Percentiles rank a stretch among this genome's conserved stretches.
Evolutionary conservation across 1,140 invertebrate genomes (phyloP).

Genomic region (Prorops nasuta): DNA sequence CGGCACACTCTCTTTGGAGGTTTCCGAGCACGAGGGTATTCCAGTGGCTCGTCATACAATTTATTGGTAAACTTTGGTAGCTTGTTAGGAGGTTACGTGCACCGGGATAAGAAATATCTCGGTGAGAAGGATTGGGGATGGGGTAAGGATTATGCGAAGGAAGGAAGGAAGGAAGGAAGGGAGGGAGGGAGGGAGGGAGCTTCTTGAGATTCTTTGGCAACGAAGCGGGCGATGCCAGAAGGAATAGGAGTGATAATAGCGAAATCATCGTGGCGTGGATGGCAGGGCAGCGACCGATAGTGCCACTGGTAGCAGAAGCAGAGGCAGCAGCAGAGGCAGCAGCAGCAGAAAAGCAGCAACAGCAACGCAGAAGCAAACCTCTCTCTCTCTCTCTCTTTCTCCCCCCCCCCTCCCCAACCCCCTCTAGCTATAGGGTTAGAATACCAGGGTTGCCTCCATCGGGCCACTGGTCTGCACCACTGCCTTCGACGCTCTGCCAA

Average conservation of each 20-base stretch:
- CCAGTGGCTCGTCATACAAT: slow-evolving; percentile 50
- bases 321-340: slow-evolving; percentile 13
- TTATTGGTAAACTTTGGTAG: slow-evolving; percentile 57
- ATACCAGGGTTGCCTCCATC: slow-evolving; percentile 44
- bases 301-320: slow-evolving; percentile 9
- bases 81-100: slow-evolving; percentile 56
- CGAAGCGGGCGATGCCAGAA: no score
- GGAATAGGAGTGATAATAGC: no score
- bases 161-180: no score
- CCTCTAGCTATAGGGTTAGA: slow-evolving; percentile 39
- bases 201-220: no score
- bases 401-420: background rate
- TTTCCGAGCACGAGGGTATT: slow-evolving; percentile 26
- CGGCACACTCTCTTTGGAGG: background rate
- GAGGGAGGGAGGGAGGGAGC: no score
- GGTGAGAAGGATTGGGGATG: no score
- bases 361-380: background rate
- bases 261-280: no score
- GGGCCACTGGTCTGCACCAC: slow-evolving; percentile 50
- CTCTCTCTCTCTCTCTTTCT: background rate
- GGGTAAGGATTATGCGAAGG: no score
- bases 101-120: slow-evolving; percentile 53
- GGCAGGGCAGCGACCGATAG: no score
- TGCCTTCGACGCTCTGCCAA: slow-evolving; percentile 44
- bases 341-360: slow-evolving; percentile 7